These are phyloP conservation scores for Zhuqinia jingwanae DNA, from an alignment of 2,888 invertebrate genomes.

Conservation along the genomic window DNA sequence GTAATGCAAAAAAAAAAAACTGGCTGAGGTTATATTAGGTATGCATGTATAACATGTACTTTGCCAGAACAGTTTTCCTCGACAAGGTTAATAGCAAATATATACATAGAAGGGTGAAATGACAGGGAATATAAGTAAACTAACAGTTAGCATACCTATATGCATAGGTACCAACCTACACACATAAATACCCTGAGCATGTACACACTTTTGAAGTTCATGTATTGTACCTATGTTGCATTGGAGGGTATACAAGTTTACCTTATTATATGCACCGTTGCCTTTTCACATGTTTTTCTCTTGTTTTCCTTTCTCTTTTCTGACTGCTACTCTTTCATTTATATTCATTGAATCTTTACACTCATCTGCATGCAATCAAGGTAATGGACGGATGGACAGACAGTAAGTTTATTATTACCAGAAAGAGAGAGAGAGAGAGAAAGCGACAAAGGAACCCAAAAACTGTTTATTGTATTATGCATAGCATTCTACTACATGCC, in stretches of 20 bases:
- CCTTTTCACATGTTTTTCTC: slow-evolving; percentile 10
- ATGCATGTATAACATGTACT: too few relatives aligned
- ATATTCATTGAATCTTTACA: slow-evolving; percentile 65
- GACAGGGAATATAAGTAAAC: background rate
- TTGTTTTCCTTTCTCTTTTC: background rate
- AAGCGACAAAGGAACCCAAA: background rate
- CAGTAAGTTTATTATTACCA: background rate
- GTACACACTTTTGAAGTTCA: background rate
- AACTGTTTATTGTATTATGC: background rate
- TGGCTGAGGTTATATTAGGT: background rate
- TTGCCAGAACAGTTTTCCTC: background rate
- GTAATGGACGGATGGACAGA: slow-evolving; percentile 61
- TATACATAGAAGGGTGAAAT: background rate
- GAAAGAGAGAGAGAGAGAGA: background rate
- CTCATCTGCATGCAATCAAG: slow-evolving; percentile 64
- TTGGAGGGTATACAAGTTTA: background rate
- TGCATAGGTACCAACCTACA: background rate
- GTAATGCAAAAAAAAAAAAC: background rate
- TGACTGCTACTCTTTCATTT: slow-evolving; percentile 49
- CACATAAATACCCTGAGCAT: too few relatives aligned
- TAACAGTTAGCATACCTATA: background rate
- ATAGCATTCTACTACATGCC: background rate
- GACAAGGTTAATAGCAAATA: slow-evolving; percentile 12
- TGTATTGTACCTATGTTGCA: background rate
- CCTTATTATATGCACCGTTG: slow-evolving; percentile 18